Base-by-base conservation (phyloP, 1,140 invertebrate genomes). In the Solen grandis region DNA sequence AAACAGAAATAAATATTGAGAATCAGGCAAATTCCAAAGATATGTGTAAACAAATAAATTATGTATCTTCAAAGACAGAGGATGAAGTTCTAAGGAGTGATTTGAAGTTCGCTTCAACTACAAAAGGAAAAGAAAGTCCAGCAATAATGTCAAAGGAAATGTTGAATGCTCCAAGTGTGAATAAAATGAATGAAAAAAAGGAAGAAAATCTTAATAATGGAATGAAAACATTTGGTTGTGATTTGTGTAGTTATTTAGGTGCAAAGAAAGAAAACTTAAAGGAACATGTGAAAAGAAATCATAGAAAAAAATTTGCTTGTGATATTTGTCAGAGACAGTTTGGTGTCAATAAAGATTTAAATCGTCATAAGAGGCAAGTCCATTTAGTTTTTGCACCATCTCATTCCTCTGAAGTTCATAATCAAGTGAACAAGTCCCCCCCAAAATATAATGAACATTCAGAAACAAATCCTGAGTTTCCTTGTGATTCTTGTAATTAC, bases 331-430 rank as follows among this genome's bases (percentile, higher is more conserved):
- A 50, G 3, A 87, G 86, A 69, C 66, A 81, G 22, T 89, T 88
- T 82, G 84, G 85, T 13, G 81, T 84, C 78, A 72, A 81, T 14
- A 89, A 87, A 81, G 84, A 89, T 76, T 69, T 87, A 13, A 74
- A 75, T 35, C 73, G 87, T 0, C 88, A 89, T 70, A 66, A 66
- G 46, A 79, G 78, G 46, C 72, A 66, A 33, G 81, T 82, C 25
- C 87, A 88, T 59, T 22, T 74, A 31, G 82, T 73, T 59, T 66
- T 16, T 22, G n/a, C 83, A 22, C 79, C 86, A 13, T 55, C 84
- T 27, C 80, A 84, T 31, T 86, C 82, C 78, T 90, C 87, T 80
- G 82, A 87, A 72, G 70, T 87, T 10, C 88, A 87, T 85, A 86
- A 87, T 4, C 87, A 86, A 78, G 55, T 86, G 66, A 88, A 90